A percentile compares a stretch with the other conserved stretches of the same genome.
Evolutionary conservation across 2,797 vertebrate species (phyloP).

Genomic region (Pangasius sanitwongsei): DNA sequence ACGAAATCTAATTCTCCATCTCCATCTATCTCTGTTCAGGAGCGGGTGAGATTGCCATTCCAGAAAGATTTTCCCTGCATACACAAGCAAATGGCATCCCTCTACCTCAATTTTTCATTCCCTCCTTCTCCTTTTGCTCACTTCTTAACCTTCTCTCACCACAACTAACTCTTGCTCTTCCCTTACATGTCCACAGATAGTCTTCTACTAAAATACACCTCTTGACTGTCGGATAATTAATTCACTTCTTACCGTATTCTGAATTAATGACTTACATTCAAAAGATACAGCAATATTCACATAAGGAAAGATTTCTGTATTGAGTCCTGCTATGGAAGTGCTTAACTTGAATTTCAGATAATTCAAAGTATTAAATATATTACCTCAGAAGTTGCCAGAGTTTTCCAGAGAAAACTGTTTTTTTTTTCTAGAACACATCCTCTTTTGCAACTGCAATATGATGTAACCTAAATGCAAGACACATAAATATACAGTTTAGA

Average conservation of each 20-base stretch:
- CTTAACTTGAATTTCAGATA: no score
- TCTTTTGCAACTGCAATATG: not conserved
- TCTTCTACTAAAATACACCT: no score
- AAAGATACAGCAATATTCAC: not conserved
- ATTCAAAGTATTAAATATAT: not conserved
- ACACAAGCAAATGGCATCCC: constrained; percentile 36
- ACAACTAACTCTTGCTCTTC: not conserved
- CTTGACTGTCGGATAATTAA: not conserved
- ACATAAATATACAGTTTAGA: not conserved
- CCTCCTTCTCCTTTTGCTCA: not conserved
- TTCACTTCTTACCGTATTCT: not conserved
- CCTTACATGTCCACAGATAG: not conserved
- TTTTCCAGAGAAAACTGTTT: not conserved
- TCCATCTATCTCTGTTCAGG: constrained; percentile 39
- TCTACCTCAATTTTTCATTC: constrained; percentile 29
- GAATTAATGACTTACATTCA: not conserved
- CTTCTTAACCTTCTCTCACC: not conserved
- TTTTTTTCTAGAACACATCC: not conserved
- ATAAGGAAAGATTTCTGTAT: not conserved
- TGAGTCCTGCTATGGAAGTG: not conserved
- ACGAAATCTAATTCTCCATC: constrained; percentile 53
- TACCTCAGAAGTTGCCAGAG: not conserved
- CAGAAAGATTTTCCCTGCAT: constrained; percentile 36
- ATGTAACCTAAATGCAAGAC: constrained; percentile 11
- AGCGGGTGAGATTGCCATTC: constrained; percentile 35